These are phyloP conservation scores for Choreutis nemorana DNA, from an alignment of 2,888 invertebrate species.

Conservation along the genomic window DNA sequence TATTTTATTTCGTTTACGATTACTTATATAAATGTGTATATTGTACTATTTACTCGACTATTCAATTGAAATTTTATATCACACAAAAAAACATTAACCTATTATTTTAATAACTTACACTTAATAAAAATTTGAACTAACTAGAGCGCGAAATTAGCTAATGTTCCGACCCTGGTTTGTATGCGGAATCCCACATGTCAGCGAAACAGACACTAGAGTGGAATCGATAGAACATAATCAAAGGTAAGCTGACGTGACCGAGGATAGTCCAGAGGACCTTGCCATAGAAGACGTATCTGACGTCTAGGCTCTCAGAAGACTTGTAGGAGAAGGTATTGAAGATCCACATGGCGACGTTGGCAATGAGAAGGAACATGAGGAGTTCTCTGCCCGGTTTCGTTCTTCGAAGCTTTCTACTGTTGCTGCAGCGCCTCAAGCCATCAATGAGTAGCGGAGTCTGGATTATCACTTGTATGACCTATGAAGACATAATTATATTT, in stretches of 20 bases:
- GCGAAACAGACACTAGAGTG: slow-evolving; percentile 82
- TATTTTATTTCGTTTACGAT: no score
- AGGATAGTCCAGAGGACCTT: slow-evolving; percentile 75
- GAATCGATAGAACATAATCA: slow-evolving; percentile 81
- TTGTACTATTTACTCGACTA: no score
- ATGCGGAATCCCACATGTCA: slow-evolving; percentile 81
- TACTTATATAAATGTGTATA: no score
- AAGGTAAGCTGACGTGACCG: slow-evolving; percentile 75
- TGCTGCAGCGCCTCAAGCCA: slow-evolving; percentile 77
- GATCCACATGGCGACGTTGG: slow-evolving; percentile 81
- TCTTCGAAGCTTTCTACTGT: slow-evolving; percentile 67
- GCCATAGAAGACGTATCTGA: slow-evolving; percentile 74
- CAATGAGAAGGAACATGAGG: slow-evolving; percentile 77
- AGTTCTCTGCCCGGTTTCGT: slow-evolving; percentile 78
- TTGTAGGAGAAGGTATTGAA: slow-evolving; percentile 74
- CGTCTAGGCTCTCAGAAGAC: slow-evolving; percentile 54
- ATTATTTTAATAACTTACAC: no score
- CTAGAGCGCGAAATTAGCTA: no score
- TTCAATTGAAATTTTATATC: no score
- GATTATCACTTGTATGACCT: slow-evolving; percentile 75
- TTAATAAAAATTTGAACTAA: no score
- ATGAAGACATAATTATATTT: no score
- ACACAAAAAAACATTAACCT: no score
- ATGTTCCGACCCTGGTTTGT: slow-evolving; percentile 65
- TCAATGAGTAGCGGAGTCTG: slow-evolving; percentile 80